Evolutionary conservation across 2,797 vertebrate genomes (phyloP).

Genomic region (Mus minutoides): DNA sequence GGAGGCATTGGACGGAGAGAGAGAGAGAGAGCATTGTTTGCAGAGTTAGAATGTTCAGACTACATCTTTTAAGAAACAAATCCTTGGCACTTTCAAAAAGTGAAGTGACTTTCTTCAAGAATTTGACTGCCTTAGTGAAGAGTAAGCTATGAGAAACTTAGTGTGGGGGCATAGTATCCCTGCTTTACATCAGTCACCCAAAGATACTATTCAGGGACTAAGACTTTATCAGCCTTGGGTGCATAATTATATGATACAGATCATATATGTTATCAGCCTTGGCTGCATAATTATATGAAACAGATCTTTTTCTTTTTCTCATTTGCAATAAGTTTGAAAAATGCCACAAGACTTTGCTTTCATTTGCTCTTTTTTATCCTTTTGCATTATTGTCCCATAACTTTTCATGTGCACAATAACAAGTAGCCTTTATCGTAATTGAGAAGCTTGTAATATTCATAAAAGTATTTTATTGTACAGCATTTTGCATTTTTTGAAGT

Average conservation of each 20-base stretch:
- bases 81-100: neutral
- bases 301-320: neutral
- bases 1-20: neutral
- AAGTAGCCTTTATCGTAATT: neutral
- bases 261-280: neutral
- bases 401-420: neutral
- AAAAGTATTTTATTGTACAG: conserved; percentile 27
- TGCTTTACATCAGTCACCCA: neutral
- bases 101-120: neutral
- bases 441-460: conserved; percentile 26
- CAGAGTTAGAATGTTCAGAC: neutral
- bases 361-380: neutral
- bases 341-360: neutral
- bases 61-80: conserved; percentile 18
- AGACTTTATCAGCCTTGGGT: neutral
- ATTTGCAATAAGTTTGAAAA: conserved; percentile 51
- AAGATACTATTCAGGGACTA: conserved; percentile 13
- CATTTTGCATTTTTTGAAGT: conserved; percentile 27
- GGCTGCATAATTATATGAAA: neutral
- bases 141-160: conserved; percentile 13
- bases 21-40: neutral
- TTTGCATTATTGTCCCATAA: conserved; percentile 32
- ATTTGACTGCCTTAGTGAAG: neutral
- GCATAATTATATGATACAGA: neutral
- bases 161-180: neutral